Evolutionary conservation across 2,888 invertebrate species (phyloP), one percentile per base, ranked within the genome.

Genomic region (Fabriciana adippe): DNA sequence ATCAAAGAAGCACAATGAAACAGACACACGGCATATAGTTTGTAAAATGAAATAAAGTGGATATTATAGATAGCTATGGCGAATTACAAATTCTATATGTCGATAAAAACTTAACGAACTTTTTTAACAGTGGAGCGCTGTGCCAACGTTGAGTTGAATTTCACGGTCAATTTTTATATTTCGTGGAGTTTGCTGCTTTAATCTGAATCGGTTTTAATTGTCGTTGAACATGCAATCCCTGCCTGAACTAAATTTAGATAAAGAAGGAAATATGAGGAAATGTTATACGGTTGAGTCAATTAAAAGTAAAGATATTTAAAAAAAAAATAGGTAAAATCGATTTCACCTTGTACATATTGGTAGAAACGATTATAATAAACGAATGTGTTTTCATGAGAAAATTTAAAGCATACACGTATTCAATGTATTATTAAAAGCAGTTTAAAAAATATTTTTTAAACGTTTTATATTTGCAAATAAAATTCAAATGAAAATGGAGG

Each of bases 131-230:
- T 70, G 55, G 47, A 77, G 78, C 78, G 78, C 76, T 74, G 76
- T 81, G 82, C 84, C 84, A 84, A 82, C 81, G 78, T 85, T 79
- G 87, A 90, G 84, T 83, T 75, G 79, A 88, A 91, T 92, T 92
- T 92, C 90, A 92, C 86, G 91, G 91, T 79, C 88, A 89, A 90
- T 92, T 91, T 90, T 90, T 89, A 83, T 88, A 84, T 87, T 87
- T 87, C 86, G 85, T 87, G 84, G 87, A 87, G 89, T 41, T 86
- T 90, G 84, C 86, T 87, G 87, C 83, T 89, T 89, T 90, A 90
- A 91, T 89, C 87, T 89, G 84, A 88, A 86, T 81, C 82, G 78
- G 74, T 76, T 82, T 85, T 86, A 86, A 91, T 82, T 85, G 85
- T 81, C 71, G 72, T 72, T 78, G 74, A 77, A 82, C 90, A 91